Percentiles rank a stretch among this genome's conserved stretches.
Conservation (phyloP, 2,113 vertebrate species). For the Deroptyus accipitrinus region DNA sequence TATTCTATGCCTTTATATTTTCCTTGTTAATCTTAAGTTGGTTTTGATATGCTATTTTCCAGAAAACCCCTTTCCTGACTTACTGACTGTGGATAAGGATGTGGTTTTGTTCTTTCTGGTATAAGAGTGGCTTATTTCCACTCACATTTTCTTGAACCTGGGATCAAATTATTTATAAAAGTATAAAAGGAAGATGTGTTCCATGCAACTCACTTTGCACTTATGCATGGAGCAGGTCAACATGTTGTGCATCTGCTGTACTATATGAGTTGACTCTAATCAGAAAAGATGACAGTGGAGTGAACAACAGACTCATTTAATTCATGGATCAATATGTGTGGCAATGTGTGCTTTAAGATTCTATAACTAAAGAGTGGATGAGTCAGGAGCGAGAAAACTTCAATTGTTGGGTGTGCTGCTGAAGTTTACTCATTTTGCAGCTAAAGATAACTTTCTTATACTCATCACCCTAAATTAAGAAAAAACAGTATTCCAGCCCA, state of each 20-base stretch:
- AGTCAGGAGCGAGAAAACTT: neutral
- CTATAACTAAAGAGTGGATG: neutral
- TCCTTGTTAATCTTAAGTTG: neutral
- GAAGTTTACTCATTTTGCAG: neutral
- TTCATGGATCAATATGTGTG: neutral
- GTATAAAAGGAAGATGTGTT: neutral
- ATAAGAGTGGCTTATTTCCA: neutral
- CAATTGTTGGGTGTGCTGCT: neutral
- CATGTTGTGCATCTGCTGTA: fast-evolving
- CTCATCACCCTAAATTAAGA: neutral
- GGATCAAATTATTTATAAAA: neutral
- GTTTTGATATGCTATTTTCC: neutral
- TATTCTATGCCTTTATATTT: neutral
- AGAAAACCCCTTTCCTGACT: neutral
- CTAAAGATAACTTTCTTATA: neutral
- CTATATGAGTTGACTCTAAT: fast-evolving
- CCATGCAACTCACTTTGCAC: neutral
- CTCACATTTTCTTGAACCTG: neutral
- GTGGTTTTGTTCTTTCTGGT: neutral
- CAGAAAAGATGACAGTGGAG: neutral
- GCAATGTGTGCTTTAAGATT: neutral
- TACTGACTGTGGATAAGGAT: neutral
- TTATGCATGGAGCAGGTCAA: neutral
- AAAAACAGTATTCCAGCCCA: neutral
- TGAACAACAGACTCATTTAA: neutral